A percentile compares a stretch with the other conserved stretches of the same genome.
Conservation (phyloP, 1,140 invertebrate genomes). For the Lepidurus arcticus region DNA sequence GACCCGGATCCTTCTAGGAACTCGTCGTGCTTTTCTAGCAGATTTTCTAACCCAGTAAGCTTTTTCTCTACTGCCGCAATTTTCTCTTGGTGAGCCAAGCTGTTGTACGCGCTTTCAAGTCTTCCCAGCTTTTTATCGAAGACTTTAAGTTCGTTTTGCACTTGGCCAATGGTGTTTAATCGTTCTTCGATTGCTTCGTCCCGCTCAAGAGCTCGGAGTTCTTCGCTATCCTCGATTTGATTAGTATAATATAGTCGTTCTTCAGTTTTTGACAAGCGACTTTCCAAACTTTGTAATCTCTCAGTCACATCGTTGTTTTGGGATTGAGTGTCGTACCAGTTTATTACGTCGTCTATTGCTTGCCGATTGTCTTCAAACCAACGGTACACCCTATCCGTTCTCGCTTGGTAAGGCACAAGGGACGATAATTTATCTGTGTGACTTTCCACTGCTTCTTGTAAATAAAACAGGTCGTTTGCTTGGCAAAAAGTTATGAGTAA, state of each 20-base stretch:
- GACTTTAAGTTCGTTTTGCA: background rate
- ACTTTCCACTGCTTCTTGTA: background rate
- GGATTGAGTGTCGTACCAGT: background rate
- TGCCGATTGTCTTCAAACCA: background rate
- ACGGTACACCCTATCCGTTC: background rate
- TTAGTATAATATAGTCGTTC: background rate
- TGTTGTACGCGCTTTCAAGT: background rate
- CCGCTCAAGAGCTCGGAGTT: background rate
- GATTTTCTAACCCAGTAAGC: background rate
- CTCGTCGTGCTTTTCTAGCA: background rate
- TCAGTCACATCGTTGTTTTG: background rate
- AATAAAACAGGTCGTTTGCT: background rate
- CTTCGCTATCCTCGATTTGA: background rate
- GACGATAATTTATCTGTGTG: background rate
- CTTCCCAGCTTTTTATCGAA: background rate
- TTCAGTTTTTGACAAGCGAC: background rate
- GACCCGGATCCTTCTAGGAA: background rate
- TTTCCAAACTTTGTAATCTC: background rate
- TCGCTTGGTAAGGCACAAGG: constrained; percentile 5
- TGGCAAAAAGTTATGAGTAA: background rate
- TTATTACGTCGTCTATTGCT: background rate
- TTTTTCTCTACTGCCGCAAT: background rate
- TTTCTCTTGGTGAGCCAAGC: background rate
- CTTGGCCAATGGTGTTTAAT: background rate
- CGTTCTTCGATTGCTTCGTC: background rate